These are phyloP conservation scores for Sebastes goodei DNA, from an alignment of 2,797 vertebrate species.

Conservation along the genomic window DNA sequence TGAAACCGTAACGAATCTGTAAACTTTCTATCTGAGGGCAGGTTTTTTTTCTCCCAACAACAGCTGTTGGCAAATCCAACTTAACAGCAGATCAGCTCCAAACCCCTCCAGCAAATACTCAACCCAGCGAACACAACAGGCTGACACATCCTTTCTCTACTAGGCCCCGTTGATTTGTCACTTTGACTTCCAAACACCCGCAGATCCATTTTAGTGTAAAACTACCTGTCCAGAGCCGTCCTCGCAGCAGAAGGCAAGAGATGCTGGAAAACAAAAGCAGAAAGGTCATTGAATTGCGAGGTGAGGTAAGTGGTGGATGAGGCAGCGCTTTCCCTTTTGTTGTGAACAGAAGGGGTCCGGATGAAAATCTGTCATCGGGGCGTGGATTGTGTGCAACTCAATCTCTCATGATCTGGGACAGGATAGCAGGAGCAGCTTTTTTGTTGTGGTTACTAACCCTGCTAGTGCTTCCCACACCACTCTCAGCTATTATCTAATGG, in stretches of 20 bases:
- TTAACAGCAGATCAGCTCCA: conserved; percentile 13
- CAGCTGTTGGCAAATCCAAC: conserved; percentile 27
- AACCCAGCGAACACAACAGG: background rate
- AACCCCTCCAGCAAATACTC: background rate
- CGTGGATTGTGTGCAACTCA: background rate
- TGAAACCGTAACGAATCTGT: conserved; percentile 15
- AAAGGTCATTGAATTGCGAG: conserved; percentile 45
- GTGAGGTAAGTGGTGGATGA: conserved; percentile 36
- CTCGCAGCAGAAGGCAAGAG: conserved; percentile 35
- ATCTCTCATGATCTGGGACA: background rate
- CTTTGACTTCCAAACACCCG: conserved; percentile 25
- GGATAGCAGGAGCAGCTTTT: conserved; percentile 8
- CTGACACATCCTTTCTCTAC: conserved; percentile 31
- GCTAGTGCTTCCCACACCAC: background rate
- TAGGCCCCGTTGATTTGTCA: conserved; percentile 46
- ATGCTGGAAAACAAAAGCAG: conserved; percentile 44
- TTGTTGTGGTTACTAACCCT: conserved; percentile 3
- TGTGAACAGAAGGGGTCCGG: conserved; percentile 19
- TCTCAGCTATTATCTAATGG: background rate
- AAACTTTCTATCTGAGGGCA: background rate
- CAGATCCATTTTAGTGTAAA: conserved; percentile 56
- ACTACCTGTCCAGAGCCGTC: conserved; percentile 39
- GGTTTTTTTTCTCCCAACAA: conserved; percentile 10
- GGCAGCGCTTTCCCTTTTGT: conserved; percentile 31
- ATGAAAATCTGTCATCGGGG: conserved; percentile 25